Evolutionary conservation across 2,113 vertebrate species (phyloP), one percentile per base, ranked within the genome.

Genomic region (Neolamprologus kungweensis): DNA sequence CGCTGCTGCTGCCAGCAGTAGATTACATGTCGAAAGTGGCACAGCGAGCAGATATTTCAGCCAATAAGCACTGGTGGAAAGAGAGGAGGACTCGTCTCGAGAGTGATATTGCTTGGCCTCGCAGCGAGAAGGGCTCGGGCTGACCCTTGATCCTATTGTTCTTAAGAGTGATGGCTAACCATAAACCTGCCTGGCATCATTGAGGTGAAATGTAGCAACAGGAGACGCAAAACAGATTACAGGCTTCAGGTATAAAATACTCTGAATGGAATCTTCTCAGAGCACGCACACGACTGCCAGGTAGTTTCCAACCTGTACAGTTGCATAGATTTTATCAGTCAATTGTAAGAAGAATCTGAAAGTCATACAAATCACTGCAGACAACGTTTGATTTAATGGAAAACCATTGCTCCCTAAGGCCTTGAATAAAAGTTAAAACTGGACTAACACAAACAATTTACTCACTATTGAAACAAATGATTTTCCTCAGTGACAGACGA

Each of bases 11-110:
- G 88, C 90, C 83, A 81, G 90, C 85, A 85, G 85, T 93, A 94
- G 94, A 95, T 95, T 93, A 95, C 93, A 93, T 93, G 94, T 96
- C 93, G 94, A 93, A 94, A 91, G 93, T 88, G 85, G 89, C 90
- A 83, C 82, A 63, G 86, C 9, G 84, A 94, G 92, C 92, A 93
- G 85, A 95, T 95, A 95, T 96, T 94, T 95, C 90, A 94, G 91
- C 83, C 90, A 93, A 89, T 94, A 93, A 94, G 88, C 45, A 85
- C 10, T 31, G 88, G 80, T 1, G 47, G 84, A 42, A 60, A 71
- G 83, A 81, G 65, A 71, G 82, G 28, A 5, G 31, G 47, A 82
- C 86, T 85, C 37, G 37, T 89, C 91, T 88, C 35, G 1, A 17
- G 83, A 89, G 89, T 28, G 87, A 94, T 93, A 94, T 91, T 88